Evolutionary conservation across 2,113 vertebrate genomes (phyloP).

Genomic region (Brachyistius frenatus): DNA sequence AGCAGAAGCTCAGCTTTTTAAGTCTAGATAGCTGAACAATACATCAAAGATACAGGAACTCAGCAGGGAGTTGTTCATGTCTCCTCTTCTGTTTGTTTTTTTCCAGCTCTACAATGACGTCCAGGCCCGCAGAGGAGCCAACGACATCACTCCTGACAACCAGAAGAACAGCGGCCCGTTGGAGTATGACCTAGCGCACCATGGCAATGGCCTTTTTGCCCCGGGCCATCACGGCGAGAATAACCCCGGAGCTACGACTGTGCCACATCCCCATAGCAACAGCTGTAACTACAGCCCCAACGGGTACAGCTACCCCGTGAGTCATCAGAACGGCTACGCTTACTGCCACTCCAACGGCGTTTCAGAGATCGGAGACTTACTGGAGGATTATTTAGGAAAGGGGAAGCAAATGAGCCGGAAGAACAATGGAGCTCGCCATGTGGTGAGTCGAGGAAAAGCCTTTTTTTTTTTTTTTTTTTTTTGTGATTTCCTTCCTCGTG

Average conservation of each 20-base stretch:
- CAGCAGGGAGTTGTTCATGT: neutral
- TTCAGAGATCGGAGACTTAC: slow-evolving; percentile 78
- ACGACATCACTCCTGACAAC: slow-evolving; percentile 74
- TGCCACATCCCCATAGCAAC: slow-evolving; percentile 59
- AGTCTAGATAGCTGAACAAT: neutral
- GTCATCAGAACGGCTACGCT: slow-evolving; percentile 60
- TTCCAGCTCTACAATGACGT: slow-evolving; percentile 94
- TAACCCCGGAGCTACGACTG: slow-evolving; percentile 31
- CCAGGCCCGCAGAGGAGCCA: slow-evolving; percentile 90
- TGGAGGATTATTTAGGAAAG: slow-evolving; percentile 80
- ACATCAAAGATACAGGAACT: neutral
- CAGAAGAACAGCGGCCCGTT: slow-evolving; percentile 72
- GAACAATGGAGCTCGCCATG: slow-evolving; percentile 84
- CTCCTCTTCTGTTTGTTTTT: slow-evolving; percentile 13
- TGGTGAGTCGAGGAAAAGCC: slow-evolving; percentile 84
- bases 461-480: slow-evolving; percentile 19
- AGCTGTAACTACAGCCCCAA: slow-evolving; percentile 49
- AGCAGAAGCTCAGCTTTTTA: neutral
- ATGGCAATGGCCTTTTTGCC: slow-evolving; percentile 56
- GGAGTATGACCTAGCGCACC: slow-evolving; percentile 74
- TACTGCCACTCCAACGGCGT: slow-evolving; percentile 64
- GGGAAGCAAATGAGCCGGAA: slow-evolving; percentile 70
- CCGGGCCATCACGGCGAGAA: slow-evolving; percentile 62
- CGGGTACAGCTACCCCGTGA: slow-evolving; percentile 57
- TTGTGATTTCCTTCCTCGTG: neutral